These are phyloP conservation scores for Troides helena DNA, from an alignment of 2,888 invertebrate genomes.

Conservation along the genomic window DNA sequence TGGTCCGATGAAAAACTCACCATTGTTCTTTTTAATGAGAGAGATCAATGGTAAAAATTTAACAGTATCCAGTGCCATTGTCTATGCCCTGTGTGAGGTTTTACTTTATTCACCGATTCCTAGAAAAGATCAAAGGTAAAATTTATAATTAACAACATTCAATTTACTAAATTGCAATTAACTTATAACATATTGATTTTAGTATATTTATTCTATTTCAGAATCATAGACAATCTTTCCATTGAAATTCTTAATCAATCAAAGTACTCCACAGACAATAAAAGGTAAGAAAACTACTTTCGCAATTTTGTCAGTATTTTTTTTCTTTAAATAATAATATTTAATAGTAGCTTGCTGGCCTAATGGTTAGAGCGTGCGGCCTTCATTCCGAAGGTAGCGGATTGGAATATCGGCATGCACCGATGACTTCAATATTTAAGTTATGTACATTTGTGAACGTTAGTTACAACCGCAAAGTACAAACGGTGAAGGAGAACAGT, in stretches of 20 bases:
- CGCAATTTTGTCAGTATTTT: conserved; percentile 11
- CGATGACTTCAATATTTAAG: no score
- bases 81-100: conserved; percentile 66
- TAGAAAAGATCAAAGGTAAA: conserved; percentile 78
- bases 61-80: conserved; percentile 48
- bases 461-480: no score
- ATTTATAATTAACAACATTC: not conserved
- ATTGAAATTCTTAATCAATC: conserved; percentile 48
- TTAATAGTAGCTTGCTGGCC: no score
- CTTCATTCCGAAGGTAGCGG: no score
- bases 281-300: conserved; percentile 42
- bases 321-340: not conserved
- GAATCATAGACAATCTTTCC: conserved; percentile 57
- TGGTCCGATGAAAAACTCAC: conserved; percentile 56
- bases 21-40: conserved; percentile 56
- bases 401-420: no score
- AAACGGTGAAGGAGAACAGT: no score
- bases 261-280: conserved; percentile 41
- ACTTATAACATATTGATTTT: not conserved
- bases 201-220: conserved; percentile 42
- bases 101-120: conserved; percentile 72
- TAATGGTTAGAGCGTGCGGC: no score
- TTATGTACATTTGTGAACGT: no score
- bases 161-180: not conserved
- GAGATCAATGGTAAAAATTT: conserved; percentile 44